These are phyloP conservation scores for Sebastes vulpes DNA, from an alignment of 2,797 vertebrate species.

Conservation along the genomic window DNA sequence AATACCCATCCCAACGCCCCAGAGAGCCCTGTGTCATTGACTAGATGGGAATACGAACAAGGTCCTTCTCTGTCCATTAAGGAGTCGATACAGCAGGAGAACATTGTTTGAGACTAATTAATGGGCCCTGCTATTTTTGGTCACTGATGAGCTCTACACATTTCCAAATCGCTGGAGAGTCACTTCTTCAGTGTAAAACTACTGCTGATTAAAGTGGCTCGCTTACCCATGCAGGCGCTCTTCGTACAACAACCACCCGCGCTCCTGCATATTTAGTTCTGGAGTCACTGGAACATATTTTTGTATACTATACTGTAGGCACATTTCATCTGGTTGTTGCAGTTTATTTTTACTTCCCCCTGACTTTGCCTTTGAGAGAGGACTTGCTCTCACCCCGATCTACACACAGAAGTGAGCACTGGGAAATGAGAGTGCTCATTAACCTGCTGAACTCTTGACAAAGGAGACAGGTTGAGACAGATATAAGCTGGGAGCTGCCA, in stretches of 20 bases:
- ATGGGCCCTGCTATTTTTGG: constrained; percentile 81
- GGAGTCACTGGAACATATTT: constrained; percentile 7
- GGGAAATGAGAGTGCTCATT: constrained; percentile 69
- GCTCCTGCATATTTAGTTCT: constrained; percentile 4
- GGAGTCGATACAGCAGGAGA: constrained; percentile 85
- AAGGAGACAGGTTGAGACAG: constrained; percentile 72
- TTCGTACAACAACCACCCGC: neutral
- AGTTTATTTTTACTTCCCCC: constrained; percentile 18
- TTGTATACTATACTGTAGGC: neutral
- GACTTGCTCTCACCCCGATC: constrained; percentile 1
- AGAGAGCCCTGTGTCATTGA: constrained; percentile 82
- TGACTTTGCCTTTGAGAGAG: constrained; percentile 23
- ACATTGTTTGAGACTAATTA: constrained; percentile 88
- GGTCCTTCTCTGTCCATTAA: constrained; percentile 87
- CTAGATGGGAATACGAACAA: constrained; percentile 83
- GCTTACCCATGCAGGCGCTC: constrained; percentile 34
- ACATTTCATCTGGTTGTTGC: neutral
- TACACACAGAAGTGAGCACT: constrained; percentile 12
- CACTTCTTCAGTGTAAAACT: constrained; percentile 72
- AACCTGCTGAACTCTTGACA: constrained; percentile 73
- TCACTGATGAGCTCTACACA: constrained; percentile 78
- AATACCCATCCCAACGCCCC: constrained; percentile 79
- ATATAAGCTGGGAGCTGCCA: constrained; percentile 63
- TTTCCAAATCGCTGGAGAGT: constrained; percentile 79
- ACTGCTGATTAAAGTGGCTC: constrained; percentile 74